phyloP scores from a whole-genome alignment of 2,888 invertebrate species.

The Anoplius nigerrimus region DNA sequence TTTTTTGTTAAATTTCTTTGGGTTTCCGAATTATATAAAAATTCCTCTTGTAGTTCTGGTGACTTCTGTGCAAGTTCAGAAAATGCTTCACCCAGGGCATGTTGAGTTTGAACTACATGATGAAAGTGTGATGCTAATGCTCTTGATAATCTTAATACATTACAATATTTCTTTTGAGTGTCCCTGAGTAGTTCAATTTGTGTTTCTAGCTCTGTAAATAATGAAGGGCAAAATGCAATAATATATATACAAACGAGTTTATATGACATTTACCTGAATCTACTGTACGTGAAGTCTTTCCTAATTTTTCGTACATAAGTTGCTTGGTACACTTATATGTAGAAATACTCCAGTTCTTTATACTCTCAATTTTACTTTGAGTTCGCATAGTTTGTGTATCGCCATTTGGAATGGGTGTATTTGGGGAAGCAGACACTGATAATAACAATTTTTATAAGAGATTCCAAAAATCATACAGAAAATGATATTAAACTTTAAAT shows the following conservation, averaged over 20 bases:
- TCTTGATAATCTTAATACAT: slow-evolving; percentile 89
- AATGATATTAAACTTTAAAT: not conserved
- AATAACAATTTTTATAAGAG: slow-evolving; percentile 17
- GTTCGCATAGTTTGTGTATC: slow-evolving; percentile 81
- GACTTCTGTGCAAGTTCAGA: slow-evolving; percentile 97
- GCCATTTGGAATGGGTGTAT: slow-evolving; percentile 80
- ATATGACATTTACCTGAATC: slow-evolving; percentile 81
- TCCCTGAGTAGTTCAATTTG: slow-evolving; percentile 95
- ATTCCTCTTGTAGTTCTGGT: slow-evolving; percentile 95
- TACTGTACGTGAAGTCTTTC: slow-evolving; percentile 93
- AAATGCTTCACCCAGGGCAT: slow-evolving; percentile 94
- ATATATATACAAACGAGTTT: not conserved
- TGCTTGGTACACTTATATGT: slow-evolving; percentile 99
- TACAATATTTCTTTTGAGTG: slow-evolving; percentile 94
- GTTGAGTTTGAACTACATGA: slow-evolving; percentile 90
- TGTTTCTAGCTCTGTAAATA: slow-evolving; percentile 87
- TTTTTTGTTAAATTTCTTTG: slow-evolving; percentile 95
- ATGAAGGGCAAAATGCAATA: slow-evolving; percentile 13
- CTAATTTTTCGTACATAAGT: slow-evolving; percentile 95
- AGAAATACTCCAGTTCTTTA: slow-evolving; percentile 98
- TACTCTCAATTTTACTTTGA: slow-evolving; percentile 91
- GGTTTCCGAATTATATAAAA: slow-evolving; percentile 96
- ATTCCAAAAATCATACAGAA: not conserved
- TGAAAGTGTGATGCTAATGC: slow-evolving; percentile 92
- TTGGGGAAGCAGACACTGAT: slow-evolving; percentile 72